Conservation (phyloP, 2,888 invertebrate species). For the Atrina japonica region DNA sequence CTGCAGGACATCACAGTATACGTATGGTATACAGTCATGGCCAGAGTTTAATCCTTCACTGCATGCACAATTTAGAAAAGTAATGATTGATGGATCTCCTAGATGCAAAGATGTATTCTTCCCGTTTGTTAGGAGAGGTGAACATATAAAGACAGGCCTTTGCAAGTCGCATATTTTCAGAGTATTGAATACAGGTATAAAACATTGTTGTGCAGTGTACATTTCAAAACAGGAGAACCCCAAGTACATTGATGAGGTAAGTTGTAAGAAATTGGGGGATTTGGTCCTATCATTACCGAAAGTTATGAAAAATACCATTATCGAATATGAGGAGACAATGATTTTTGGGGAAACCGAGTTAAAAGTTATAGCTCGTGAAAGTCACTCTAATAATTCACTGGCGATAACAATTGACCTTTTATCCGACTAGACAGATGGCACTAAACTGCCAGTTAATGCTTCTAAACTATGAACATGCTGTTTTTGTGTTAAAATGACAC, state of each 20-base stretch:
- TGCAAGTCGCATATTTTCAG: constrained; percentile 26
- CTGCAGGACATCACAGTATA: constrained; percentile 39
- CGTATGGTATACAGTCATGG: constrained; percentile 42
- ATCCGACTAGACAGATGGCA: no score
- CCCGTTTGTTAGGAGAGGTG: constrained; percentile 36
- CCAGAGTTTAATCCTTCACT: constrained; percentile 30
- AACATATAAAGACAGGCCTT: constrained; percentile 32
- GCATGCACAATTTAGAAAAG: constrained; percentile 32
- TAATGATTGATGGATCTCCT: constrained; percentile 21
- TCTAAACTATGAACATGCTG: no score
- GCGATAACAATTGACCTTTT: no score
- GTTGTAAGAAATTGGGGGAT: constrained; percentile 36
- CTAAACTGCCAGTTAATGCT: no score
- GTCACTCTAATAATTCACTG: no score
- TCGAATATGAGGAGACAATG: constrained; percentile 42
- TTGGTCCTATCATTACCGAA: constrained; percentile 34
- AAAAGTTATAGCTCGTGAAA: neutral
- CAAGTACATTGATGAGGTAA: constrained; percentile 36
- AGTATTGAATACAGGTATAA: constrained; percentile 28
- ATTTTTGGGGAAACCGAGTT: constrained; percentile 35
- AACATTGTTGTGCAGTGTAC: constrained; percentile 32
- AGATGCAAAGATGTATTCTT: constrained; percentile 36
- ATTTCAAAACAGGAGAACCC: constrained; percentile 36
- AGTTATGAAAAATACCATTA: constrained; percentile 17
- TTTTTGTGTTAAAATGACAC: no score